These are phyloP conservation scores for Mamestra configurata DNA, from an alignment of 1,140 invertebrate genomes.

Conservation along the genomic window DNA sequence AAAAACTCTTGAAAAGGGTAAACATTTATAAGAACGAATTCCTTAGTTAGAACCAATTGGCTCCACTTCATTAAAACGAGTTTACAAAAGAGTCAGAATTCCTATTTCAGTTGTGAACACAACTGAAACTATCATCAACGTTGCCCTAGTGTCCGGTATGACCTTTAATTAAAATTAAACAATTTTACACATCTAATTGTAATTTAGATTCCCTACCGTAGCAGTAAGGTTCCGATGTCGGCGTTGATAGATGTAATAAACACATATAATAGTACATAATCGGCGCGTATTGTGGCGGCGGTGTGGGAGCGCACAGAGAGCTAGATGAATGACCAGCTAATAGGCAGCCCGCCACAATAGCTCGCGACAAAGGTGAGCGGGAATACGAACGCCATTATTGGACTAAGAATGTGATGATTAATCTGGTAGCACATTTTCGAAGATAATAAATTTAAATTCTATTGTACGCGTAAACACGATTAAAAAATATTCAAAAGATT, in stretches of 20 bases:
- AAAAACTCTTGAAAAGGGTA: constrained; percentile 29
- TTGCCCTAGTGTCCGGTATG: not conserved
- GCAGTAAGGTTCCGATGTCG: constrained; percentile 55
- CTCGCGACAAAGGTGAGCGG: constrained; percentile 59
- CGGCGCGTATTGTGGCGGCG: constrained; percentile 65
- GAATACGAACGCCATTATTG: constrained; percentile 51
- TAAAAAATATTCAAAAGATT: constrained; percentile 40
- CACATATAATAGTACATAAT: constrained; percentile 74
- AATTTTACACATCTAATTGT: constrained; percentile 44
- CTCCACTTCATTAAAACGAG: not conserved
- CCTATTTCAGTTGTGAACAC: not conserved
- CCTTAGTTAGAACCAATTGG: not conserved
- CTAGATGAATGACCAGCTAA: constrained; percentile 69
- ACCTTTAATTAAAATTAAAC: constrained; percentile 25
- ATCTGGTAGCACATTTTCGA: constrained; percentile 50
- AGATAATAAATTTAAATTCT: constrained; percentile 48
- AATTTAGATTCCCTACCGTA: constrained; percentile 45
- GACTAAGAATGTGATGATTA: constrained; percentile 57
- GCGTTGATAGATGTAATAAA: constrained; percentile 70
- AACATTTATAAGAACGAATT: not conserved
- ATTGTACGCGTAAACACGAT: constrained; percentile 43
- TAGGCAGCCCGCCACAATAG: constrained; percentile 64
- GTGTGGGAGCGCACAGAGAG: constrained; percentile 58
- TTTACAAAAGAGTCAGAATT: not conserved
- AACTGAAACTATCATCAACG: not conserved